Evolutionary conservation across 2,113 vertebrate genomes (phyloP).

Genomic region (Sinocyclocheilus rhinocerous): DNA sequence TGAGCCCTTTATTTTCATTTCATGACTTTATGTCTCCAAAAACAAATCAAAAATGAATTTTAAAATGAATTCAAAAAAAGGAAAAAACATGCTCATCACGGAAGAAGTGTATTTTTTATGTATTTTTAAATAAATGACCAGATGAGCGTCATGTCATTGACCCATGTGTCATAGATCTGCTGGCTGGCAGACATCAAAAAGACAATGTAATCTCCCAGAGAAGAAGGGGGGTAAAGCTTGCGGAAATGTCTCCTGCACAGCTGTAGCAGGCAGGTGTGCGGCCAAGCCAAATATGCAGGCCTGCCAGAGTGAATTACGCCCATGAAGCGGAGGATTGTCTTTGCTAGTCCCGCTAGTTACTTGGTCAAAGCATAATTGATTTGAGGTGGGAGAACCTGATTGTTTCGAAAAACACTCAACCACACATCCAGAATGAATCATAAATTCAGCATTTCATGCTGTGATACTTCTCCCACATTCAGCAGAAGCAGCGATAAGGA

Average conservation of each 20-base stretch:
- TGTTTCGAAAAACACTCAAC: conserved; percentile 42
- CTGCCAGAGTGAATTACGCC: conserved; percentile 57
- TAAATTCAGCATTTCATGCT: conserved; percentile 22
- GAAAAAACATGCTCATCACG: background rate
- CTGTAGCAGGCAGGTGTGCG: conserved; percentile 46
- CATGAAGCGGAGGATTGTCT: conserved; percentile 50
- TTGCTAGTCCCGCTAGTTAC: conserved; percentile 49
- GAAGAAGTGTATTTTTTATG: background rate
- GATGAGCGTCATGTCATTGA: background rate
- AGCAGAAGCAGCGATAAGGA: background rate
- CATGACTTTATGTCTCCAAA: background rate
- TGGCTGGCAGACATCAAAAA: conserved; percentile 48
- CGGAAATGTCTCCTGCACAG: conserved; percentile 59
- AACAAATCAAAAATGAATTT: background rate
- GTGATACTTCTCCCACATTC: conserved; percentile 19
- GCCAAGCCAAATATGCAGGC: conserved; percentile 56
- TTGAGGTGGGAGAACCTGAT: conserved; percentile 44
- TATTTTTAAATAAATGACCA: conserved; percentile 2
- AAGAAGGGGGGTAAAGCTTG: conserved; percentile 36
- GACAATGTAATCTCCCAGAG: conserved; percentile 52
- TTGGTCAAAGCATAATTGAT: conserved; percentile 57
- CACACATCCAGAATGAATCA: conserved; percentile 23
- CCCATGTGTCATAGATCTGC: conserved; percentile 41
- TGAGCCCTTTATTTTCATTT: background rate
- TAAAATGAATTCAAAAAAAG: background rate